Base-by-base conservation (phyloP, 2,113 vertebrate genomes). In the Eublepharis macularius region DNA sequence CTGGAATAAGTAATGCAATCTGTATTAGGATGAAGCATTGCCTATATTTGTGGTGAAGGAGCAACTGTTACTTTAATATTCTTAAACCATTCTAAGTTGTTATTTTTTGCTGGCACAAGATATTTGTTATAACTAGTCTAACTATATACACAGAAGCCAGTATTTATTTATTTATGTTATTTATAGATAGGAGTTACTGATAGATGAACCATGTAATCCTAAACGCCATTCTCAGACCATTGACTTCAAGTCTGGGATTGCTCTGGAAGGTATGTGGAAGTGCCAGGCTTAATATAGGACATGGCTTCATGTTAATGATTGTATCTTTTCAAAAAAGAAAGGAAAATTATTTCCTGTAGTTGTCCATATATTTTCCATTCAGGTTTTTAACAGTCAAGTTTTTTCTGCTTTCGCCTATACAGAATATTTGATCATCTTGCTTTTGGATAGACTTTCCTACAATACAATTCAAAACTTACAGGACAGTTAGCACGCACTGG, bases 1-100 rank as follows among this genome's bases (percentile, higher is more conserved):
- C 65, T 88, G 89, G 90, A 89, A 84, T 87, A 81, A 91, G 92
- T 88, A 43, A 43, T 41, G 12, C 77, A 65, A 10, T 79, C 7
- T 13, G 24, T 79, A 32, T 65, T 32, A 32, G 57, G 66, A 84
- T 87, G 69, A 86, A 91, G 66, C 69, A 70, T 78, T 34, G 12
- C n/a, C 1, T 66, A 26, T 1, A 0, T 24, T 89, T 82, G 16
- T 74, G 72, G 26, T 75, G 34, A 12, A 66, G 14, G 16, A 85
- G 65, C 77, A 92, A 68, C 45, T 89, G 45, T 75, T n/a, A 7
- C 74, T 0, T 0, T 24, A 12, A 26, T 0, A 0, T 0, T 39
- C 78, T 63, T 32, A 63, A 63, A 16, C 24, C 4, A 2, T 12
- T n/a, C 1, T 17, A 1, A 47, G 47, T 36, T 79, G 34, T 12